Evolutionary conservation across 2,797 vertebrate species (phyloP).

Genomic region (Neoniphon sammara): DNA sequence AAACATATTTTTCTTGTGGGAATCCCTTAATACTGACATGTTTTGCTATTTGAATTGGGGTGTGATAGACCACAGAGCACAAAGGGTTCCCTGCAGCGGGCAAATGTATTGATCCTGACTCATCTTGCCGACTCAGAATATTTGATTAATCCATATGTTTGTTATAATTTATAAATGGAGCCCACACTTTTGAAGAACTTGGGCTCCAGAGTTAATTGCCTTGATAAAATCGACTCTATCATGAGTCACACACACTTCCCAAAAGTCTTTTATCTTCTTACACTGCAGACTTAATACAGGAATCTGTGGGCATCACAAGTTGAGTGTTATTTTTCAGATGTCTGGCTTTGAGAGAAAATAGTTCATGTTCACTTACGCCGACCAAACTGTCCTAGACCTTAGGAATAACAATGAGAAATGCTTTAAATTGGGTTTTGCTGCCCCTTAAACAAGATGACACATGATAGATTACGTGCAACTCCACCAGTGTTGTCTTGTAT

Average conservation of each 20-base stretch:
- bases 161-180: slow-evolving; percentile 48
- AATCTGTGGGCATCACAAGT: slow-evolving; percentile 54
- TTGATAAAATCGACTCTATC: slow-evolving; percentile 71
- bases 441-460: neutral
- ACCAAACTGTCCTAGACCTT: neutral
- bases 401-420: neutral
- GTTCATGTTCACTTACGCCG: neutral
- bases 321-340: slow-evolving; percentile 29
- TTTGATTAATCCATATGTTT: slow-evolving; percentile 43
- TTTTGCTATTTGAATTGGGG: no score
- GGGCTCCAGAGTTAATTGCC: slow-evolving; percentile 62
- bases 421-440: neutral
- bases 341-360: neutral
- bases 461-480: slow-evolving; percentile 5
- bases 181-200: slow-evolving; percentile 31
- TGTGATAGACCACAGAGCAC: neutral
- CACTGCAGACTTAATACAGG: slow-evolving; percentile 41
- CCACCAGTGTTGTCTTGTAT: neutral
- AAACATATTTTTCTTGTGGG: no score
- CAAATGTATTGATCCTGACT: slow-evolving; percentile 12
- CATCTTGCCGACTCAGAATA: slow-evolving; percentile 33
- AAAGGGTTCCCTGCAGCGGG: neutral
- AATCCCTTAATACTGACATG: no score
- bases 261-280: slow-evolving; percentile 44
- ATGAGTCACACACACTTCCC: slow-evolving; percentile 43